Evolutionary conservation across 2,797 vertebrate species (phyloP).

Genomic region (Rhinella marina): DNA sequence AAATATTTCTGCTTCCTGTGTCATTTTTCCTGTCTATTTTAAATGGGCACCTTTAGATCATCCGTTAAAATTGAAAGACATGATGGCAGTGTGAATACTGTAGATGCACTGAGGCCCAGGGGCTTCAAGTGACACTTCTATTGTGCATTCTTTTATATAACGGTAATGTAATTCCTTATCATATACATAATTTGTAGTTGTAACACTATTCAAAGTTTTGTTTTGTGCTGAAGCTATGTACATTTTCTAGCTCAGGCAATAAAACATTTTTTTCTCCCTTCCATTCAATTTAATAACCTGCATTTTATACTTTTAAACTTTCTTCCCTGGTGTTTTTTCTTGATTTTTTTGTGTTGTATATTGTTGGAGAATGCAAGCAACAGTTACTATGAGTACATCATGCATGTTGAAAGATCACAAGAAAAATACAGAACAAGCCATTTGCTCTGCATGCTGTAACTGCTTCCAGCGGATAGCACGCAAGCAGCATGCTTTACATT

Average conservation of each 20-base stretch:
- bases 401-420: neutral
- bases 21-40: too few species aligned
- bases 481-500: neutral
- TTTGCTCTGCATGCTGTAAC: neutral
- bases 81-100: too few species aligned
- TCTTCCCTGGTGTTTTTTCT: neutral
- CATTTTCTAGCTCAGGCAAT: neutral
- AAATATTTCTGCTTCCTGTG: too few species aligned
- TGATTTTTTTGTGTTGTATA: neutral
- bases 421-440: neutral
- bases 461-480: neutral
- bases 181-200: neutral
- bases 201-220: neutral
- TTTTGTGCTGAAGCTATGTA: neutral
- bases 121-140: too few species aligned
- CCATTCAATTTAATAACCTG: neutral
- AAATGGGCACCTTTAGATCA: too few species aligned
- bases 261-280: neutral
- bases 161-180: neutral
- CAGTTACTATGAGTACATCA: neutral
- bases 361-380: neutral
- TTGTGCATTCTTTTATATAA: too few species aligned
- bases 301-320: neutral
- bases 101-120: too few species aligned
- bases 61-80: too few species aligned